Evolutionary conservation across 2,113 vertebrate species (phyloP).

Genomic region (Xiphophorus couchianus): DNA sequence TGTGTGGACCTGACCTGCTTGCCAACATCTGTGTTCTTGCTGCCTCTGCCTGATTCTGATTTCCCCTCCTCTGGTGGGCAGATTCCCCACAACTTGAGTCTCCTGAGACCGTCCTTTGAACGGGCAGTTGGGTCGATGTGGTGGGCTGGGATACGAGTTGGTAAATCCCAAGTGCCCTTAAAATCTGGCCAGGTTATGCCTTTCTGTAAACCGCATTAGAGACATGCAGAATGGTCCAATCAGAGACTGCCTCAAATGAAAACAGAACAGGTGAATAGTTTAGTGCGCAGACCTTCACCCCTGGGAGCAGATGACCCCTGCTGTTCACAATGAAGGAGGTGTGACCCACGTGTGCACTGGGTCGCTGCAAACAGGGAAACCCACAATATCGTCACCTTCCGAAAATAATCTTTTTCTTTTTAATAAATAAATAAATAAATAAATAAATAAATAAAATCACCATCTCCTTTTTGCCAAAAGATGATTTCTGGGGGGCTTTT

Average conservation of each 20-base stretch:
- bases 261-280: too few relatives aligned
- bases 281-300: constrained; percentile 64
- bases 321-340: constrained; percentile 73
- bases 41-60: constrained; percentile 23
- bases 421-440: too few relatives aligned
- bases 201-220: constrained; percentile 40
- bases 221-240: background rate
- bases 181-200: constrained; percentile 73
- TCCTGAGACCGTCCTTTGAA: constrained; percentile 63
- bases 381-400: background rate
- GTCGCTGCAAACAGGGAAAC: constrained; percentile 57
- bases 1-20: constrained; percentile 36
- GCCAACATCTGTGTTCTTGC: constrained; percentile 10
- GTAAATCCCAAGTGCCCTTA: constrained; percentile 80
- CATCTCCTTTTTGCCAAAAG: too few relatives aligned
- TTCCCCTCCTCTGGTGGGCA: constrained; percentile 17
- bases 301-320: constrained; percentile 76
- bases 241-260: background rate
- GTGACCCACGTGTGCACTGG: constrained; percentile 53
- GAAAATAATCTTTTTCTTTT: too few relatives aligned
- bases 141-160: constrained; percentile 50
- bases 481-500: too few relatives aligned
- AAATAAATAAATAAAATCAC: too few relatives aligned
- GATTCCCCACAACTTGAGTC: constrained; percentile 57
- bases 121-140: constrained; percentile 64